Conservation (phyloP, 2,888 invertebrate species). For the Podotricha telesiphe region DNA sequence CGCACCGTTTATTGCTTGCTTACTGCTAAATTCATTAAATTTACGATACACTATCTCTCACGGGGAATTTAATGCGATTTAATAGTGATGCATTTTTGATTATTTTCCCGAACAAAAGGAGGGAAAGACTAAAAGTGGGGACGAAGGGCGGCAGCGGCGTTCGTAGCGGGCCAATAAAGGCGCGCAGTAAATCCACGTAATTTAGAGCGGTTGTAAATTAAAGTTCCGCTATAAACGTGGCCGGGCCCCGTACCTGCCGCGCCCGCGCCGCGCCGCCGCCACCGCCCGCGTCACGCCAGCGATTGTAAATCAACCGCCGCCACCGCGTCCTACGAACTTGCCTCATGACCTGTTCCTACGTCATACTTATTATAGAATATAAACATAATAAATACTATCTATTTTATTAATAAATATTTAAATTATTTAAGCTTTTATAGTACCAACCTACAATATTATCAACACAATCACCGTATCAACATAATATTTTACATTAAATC, state of each 20-base stretch:
- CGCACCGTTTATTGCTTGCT: slow-evolving; percentile 32
- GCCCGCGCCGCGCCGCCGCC: slow-evolving; percentile 56
- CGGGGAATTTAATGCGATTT: slow-evolving; percentile 42
- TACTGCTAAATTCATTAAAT: slow-evolving; percentile 36
- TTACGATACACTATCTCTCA: slow-evolving; percentile 37
- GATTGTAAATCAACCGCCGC: slow-evolving; percentile 58
- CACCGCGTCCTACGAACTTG: slow-evolving; percentile 51
- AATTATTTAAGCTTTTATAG: no score
- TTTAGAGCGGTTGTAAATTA: slow-evolving; percentile 82
- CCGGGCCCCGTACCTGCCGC: slow-evolving; percentile 74
- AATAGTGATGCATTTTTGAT: slow-evolving; percentile 47
- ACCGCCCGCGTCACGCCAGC: slow-evolving; percentile 52
- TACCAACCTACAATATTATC: no score
- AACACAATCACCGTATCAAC: no score
- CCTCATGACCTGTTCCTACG: slow-evolving; percentile 28
- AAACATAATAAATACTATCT: no score
- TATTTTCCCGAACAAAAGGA: slow-evolving; percentile 53
- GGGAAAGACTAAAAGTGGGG: slow-evolving; percentile 59
- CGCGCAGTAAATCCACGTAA: slow-evolving; percentile 82
- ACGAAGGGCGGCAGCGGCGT: slow-evolving; percentile 60
- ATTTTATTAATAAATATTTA: no score
- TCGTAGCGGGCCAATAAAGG: slow-evolving; percentile 80
- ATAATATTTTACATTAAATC: no score
- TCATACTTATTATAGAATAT: slow-evolving; percentile 14
- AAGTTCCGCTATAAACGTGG: slow-evolving; percentile 80